A percentile compares a stretch with the other conserved stretches of the same genome.
phyloP scores from a whole-genome alignment of 2,113 vertebrate species.

The Bombycilla garrulus region DNA sequence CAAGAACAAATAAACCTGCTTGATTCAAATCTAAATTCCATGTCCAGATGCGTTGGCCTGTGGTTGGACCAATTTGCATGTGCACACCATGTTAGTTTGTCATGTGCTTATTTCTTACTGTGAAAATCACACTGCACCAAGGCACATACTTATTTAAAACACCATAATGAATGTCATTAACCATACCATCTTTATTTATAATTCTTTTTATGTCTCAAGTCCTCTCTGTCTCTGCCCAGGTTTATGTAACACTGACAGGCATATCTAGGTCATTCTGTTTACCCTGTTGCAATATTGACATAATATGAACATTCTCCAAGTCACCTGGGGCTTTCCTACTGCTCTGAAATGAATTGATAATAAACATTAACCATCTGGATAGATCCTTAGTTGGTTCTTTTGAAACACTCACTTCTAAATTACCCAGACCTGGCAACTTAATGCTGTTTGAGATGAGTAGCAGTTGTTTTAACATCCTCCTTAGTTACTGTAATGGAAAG shows the following conservation, averaged over 20 bases:
- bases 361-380: constrained; percentile 41
- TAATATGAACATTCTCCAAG: constrained; percentile 23
- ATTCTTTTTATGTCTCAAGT: neutral
- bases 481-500: constrained; percentile 66
- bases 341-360: neutral
- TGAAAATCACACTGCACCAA: neutral
- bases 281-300: constrained; percentile 24
- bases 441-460: constrained; percentile 39
- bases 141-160: neutral
- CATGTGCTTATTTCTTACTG: neutral
- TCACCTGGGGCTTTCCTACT: constrained; percentile 47
- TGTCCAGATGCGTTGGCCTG: neutral
- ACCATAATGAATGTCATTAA: neutral
- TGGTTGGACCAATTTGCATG: neutral
- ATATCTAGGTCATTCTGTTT: neutral
- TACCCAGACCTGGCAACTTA: constrained; percentile 24
- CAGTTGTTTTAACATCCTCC: constrained; percentile 65
- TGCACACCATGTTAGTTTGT: neutral
- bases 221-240: neutral
- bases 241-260: neutral
- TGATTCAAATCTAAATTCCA: neutral
- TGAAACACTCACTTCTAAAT: neutral
- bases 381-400: neutral
- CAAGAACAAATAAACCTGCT: neutral
- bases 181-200: neutral